Percentiles rank a stretch among this genome's conserved stretches.
These are phyloP conservation scores for Clarias fuscus DNA, from an alignment of 2,797 vertebrate genomes.

Conservation along the genomic window DNA sequence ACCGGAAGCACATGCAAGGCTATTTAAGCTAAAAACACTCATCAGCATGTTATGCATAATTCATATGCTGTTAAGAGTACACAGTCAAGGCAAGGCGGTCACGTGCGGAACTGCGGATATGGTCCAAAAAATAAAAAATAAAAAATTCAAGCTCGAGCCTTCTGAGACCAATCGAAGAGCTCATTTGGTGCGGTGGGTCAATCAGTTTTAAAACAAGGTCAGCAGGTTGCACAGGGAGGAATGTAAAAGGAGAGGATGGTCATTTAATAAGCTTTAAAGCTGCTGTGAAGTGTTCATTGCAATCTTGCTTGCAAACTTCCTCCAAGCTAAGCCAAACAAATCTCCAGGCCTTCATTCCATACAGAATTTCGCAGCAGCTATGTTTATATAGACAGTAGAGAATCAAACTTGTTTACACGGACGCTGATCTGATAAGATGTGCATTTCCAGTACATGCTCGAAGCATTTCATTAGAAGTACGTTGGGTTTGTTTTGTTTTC, in stretches of 20 bases:
- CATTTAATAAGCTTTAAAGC: slow-evolving; percentile 21
- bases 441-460: no score
- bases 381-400: no score
- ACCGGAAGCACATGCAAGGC: background rate
- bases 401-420: no score
- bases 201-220: slow-evolving; percentile 42
- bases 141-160: slow-evolving; percentile 21
- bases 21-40: background rate
- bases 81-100: slow-evolving; percentile 16
- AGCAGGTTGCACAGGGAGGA: slow-evolving; percentile 13
- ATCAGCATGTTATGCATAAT: slow-evolving; percentile 40
- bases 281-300: background rate
- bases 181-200: slow-evolving; percentile 21
- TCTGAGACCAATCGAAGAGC: slow-evolving; percentile 45
- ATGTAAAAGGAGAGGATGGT: slow-evolving; percentile 3
- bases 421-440: no score
- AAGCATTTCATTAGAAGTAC: no score
- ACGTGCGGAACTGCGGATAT: slow-evolving; percentile 35
- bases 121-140: background rate
- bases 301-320: background rate
- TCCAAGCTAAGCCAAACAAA: no score
- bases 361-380: no score
- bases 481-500: no score
- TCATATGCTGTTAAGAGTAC: slow-evolving; percentile 43
- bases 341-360: background rate